These are phyloP conservation scores for Hydrochoerus hydrochaeris DNA, from an alignment of 2,113 vertebrate genomes.

Conservation along the genomic window DNA sequence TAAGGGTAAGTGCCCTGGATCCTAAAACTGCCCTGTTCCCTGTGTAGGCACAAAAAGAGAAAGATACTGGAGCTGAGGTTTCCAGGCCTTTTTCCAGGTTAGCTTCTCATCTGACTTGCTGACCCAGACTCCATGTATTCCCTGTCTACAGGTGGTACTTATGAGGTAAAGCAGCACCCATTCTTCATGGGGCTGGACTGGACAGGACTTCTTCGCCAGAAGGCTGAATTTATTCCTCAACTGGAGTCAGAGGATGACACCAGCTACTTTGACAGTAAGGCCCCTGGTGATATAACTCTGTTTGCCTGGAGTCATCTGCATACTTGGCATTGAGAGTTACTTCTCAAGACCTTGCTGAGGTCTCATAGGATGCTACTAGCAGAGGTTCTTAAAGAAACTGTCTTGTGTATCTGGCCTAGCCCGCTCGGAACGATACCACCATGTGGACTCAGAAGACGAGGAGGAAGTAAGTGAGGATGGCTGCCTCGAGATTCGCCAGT, in stretches of 20 bases:
- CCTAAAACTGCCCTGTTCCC: not conserved
- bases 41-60: not conserved
- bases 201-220: conserved; percentile 98
- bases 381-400: not conserved
- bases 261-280: conserved; percentile 99
- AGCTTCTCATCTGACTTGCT: not conserved
- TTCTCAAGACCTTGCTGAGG: conserved; percentile 31
- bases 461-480: conserved; percentile 98
- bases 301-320: not conserved
- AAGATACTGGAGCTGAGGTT: not conserved
- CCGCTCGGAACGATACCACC: conserved; percentile 95
- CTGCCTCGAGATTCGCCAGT: conserved; percentile 95
- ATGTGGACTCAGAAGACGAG: conserved; percentile 97
- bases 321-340: not conserved
- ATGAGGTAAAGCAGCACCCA: conserved; percentile 96
- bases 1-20: not conserved
- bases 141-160: conserved; percentile 91
- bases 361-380: not conserved
- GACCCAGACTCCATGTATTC: not conserved
- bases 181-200: conserved; percentile 98
- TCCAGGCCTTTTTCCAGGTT: not conserved
- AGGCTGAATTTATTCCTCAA: conserved; percentile 98
- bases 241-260: conserved; percentile 98
- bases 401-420: conserved; percentile 85
- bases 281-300: not conserved